Base-by-base conservation (phyloP, 2,797 vertebrate genomes). In the Pampus argenteus region DNA sequence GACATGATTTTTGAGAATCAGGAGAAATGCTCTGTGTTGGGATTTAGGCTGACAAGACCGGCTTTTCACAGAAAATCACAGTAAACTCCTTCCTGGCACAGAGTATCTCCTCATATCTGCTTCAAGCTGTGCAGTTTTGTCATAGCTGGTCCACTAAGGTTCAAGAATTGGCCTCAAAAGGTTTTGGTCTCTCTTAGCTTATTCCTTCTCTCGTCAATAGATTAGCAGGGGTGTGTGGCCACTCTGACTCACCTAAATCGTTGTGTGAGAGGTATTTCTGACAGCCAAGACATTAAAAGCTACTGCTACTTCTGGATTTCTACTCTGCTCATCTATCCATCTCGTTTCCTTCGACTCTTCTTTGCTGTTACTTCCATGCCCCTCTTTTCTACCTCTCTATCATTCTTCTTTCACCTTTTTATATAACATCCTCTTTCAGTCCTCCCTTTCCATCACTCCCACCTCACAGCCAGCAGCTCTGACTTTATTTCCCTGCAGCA, bases 181-280 rank as follows among this genome's bases (percentile, higher is more conserved):
- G 57, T 56, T 66, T 5, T 2, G 20, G 57, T 51, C 58, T 79
- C 11, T 65, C 44, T 34, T 47, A 47, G 26, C 50, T 79, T 36
- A 83, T 86, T 86, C 71, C 80, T 65, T 65, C 34, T 51, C 66
- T 66, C 83, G 82, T 87, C 81, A 78, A 66, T 61, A 82, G 58
- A 80, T 88, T 83, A 83, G 61, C 3, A 0, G 67, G 74, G 61
- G 75, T 66, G 73, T 73, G 55, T 42, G 75, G 57, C 66, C 48
- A 57, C 51, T 64, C 13, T 15, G 40, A 15, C 66, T 76, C 52
- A 55, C 49, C 59, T 60, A 76, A 79, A 80, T 62, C 61, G 67
- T 51, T 47, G 44, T 65, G 74, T 73, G 76, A 81, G 69, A 66
- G 61, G 50, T 80, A 83, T 85, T 82, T 83, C 34, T 67, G 56